Conservation (phyloP, 1,140 invertebrate genomes). For the Bemisia tabaci region DNA sequence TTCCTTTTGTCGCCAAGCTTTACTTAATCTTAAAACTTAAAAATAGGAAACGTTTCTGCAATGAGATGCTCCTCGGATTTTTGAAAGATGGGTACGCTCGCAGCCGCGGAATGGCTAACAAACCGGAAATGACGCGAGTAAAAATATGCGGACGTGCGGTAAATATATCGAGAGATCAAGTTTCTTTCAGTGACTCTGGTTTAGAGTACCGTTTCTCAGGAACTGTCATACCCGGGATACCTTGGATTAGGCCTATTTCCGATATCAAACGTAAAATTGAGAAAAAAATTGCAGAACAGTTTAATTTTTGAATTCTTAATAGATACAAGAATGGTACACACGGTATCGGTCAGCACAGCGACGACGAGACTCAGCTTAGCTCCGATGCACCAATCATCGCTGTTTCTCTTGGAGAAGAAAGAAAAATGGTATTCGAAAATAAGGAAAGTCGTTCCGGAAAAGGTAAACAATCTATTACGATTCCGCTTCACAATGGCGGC, state of each 20-base stretch:
- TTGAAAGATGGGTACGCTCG: too few species aligned
- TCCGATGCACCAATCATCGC: constrained; percentile 47
- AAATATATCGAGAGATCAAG: constrained; percentile 55
- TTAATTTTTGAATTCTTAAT: constrained; percentile 49
- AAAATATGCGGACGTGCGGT: too few species aligned
- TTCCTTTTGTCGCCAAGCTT: too few species aligned
- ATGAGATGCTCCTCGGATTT: too few species aligned
- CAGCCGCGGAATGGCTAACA: too few species aligned
- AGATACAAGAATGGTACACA: constrained; percentile 55
- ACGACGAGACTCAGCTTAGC: constrained; percentile 52
- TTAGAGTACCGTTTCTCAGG: constrained; percentile 52
- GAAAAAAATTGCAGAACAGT: constrained; percentile 38
- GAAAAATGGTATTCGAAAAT: constrained; percentile 51
- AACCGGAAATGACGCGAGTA: too few species aligned
- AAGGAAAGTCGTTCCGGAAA: constrained; percentile 35
- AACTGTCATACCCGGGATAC: constrained; percentile 41
- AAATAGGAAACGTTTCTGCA: too few species aligned
- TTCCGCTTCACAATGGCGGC: constrained; percentile 47
- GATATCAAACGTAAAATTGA: constrained; percentile 37
- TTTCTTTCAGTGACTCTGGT: constrained; percentile 46
- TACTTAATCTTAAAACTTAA: too few species aligned
- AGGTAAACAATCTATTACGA: constrained; percentile 37
- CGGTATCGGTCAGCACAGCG: constrained; percentile 56
- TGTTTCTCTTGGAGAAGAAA: constrained; percentile 46
- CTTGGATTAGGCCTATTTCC: constrained; percentile 42